Percentiles rank a stretch among this genome's conserved stretches.
These are phyloP conservation scores for Glossosoma conforme DNA, from an alignment of 1,140 invertebrate species.

Conservation along the genomic window DNA sequence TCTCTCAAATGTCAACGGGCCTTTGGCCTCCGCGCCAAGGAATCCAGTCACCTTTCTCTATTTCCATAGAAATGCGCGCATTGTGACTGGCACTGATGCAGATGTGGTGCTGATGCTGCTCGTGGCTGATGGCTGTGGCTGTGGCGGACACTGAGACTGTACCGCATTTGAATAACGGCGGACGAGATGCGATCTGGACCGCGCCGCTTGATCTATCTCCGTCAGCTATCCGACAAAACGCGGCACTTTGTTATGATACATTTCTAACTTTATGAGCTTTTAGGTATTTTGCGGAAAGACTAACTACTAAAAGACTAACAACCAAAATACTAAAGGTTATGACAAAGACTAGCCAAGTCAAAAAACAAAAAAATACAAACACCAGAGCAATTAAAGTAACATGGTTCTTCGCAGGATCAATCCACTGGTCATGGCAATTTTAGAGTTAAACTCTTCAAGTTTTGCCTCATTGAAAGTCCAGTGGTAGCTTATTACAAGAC, in stretches of 20 bases:
- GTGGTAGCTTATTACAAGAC: no score
- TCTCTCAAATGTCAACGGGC: conserved; percentile 28
- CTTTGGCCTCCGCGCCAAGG: conserved; percentile 10
- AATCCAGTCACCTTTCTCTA: conserved; percentile 15
- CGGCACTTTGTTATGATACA: not conserved
- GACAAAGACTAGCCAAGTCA: not conserved
- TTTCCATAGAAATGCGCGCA: not conserved
- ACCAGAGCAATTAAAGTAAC: no score
- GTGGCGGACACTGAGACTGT: not conserved
- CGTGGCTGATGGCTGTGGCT: not conserved
- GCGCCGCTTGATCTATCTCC: not conserved
- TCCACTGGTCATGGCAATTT: no score
- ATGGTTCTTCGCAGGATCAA: no score
- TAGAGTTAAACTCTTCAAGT: no score
- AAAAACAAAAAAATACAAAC: not conserved
- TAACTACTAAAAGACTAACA: not conserved
- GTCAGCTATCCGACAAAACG: not conserved
- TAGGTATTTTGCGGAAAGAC: not conserved
- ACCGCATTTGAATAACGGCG: conserved; percentile 5
- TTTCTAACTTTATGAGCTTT: not conserved
- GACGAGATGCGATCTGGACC: not conserved
- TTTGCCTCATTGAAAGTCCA: no score
- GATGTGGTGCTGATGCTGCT: not conserved
- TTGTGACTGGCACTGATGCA: not conserved
- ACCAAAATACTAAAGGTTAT: not conserved